These are phyloP conservation scores for Portevinia maculata DNA, from an alignment of 2,888 invertebrate genomes.

Conservation along the genomic window DNA sequence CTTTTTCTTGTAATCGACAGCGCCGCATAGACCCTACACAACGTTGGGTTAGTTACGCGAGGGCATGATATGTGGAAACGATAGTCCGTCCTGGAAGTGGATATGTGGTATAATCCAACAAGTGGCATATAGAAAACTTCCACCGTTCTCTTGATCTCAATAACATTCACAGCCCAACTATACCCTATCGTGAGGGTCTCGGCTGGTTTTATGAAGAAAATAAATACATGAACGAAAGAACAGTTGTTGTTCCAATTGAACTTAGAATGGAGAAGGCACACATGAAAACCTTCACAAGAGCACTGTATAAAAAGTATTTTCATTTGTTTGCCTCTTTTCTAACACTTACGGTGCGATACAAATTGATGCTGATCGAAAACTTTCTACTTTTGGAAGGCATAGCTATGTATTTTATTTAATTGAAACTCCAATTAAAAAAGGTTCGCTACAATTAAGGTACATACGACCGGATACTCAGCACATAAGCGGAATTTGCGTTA, in stretches of 20 bases:
- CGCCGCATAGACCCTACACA: slow-evolving; percentile 47
- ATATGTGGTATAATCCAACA: slow-evolving; percentile 20
- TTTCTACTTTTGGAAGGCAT: no score
- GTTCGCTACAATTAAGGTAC: slow-evolving; percentile 11
- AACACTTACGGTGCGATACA: no score
- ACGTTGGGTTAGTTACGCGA: no score
- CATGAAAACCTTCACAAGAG: background rate
- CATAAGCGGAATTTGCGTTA: slow-evolving; percentile 13
- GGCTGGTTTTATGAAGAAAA: background rate
- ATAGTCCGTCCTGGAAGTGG: no score
- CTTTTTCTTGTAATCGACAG: slow-evolving; percentile 59
- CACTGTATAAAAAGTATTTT: background rate
- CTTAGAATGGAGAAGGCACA: slow-evolving; percentile 13
- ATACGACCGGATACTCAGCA: slow-evolving; percentile 4
- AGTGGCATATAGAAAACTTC: slow-evolving; percentile 34
- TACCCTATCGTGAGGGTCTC: slow-evolving; percentile 1
- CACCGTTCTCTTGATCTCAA: slow-evolving; percentile 29
- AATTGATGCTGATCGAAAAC: no score
- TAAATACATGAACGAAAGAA: slow-evolving; percentile 19
- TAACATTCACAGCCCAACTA: slow-evolving; percentile 27
- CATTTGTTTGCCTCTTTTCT: background rate
- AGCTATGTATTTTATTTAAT: slow-evolving; percentile 22
- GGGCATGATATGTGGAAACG: slow-evolving; percentile 42
- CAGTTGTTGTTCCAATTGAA: slow-evolving; percentile 42
- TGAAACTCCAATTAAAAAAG: slow-evolving; percentile 39